These are phyloP conservation scores for Dicrurus megarhynchus DNA, from an alignment of 2,113 vertebrate species.

Conservation along the genomic window DNA sequence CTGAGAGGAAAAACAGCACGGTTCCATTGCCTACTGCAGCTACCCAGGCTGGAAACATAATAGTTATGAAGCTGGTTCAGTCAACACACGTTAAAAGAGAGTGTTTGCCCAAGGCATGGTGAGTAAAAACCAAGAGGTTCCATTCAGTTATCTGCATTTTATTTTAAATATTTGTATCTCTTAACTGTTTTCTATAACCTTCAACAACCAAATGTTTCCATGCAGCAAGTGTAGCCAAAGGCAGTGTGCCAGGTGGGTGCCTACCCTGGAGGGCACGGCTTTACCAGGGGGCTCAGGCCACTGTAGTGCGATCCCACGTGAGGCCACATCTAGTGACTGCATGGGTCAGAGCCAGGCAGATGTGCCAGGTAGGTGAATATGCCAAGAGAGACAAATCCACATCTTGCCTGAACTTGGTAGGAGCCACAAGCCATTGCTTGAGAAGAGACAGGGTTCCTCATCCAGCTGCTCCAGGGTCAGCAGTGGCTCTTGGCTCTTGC, in stretches of 20 bases:
- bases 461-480: not conserved
- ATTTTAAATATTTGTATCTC: not conserved
- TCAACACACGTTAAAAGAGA: not conserved
- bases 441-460: not conserved
- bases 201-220: rapidly evolving
- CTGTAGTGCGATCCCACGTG: not conserved
- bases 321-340: not conserved
- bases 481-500: not conserved
- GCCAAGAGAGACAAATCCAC: not conserved
- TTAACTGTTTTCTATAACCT: not conserved
- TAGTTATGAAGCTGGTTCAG: not conserved
- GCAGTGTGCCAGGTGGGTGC: not conserved
- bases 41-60: rapidly evolving
- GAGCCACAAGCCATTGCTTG: not conserved
- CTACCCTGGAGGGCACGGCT: not conserved
- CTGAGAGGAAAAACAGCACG: not conserved
- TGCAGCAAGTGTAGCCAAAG: not conserved
- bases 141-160: not conserved
- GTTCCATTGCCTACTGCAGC: not conserved
- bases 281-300: not conserved
- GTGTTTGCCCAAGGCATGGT: rapidly evolving
- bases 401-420: not conserved
- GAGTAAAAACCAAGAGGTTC: not conserved
- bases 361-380: rapidly evolving
- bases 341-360: not conserved